Evolutionary conservation across 2,797 vertebrate species (phyloP).

Genomic region (Gallirallus australis): DNA sequence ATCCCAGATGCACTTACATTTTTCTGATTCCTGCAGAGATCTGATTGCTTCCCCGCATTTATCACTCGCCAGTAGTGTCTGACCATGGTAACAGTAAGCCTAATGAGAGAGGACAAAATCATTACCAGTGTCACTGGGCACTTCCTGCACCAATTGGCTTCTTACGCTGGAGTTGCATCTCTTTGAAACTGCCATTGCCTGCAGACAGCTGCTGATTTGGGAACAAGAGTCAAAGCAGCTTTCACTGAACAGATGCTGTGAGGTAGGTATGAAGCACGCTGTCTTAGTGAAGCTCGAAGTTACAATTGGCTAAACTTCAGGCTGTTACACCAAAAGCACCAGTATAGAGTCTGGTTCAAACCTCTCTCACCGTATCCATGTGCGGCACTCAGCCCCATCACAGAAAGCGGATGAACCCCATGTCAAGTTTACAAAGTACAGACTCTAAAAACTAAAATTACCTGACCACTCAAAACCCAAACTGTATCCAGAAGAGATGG

Average conservation of each 20-base stretch:
- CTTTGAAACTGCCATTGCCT: not conserved
- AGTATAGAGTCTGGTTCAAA: not conserved
- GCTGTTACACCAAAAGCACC: not conserved
- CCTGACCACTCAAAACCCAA: not conserved
- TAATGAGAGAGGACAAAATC: slow-evolving; percentile 66
- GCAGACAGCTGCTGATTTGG: not conserved
- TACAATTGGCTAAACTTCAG: no score
- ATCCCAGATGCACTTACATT: slow-evolving; percentile 83
- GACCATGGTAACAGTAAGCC: slow-evolving; percentile 95
- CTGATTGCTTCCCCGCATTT: slow-evolving; percentile 97
- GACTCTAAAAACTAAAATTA: not conserved
- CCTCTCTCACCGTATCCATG: not conserved
- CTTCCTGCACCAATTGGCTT: not conserved
- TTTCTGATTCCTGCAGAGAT: slow-evolving; percentile 95
- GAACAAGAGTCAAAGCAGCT: not conserved
- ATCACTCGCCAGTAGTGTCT: slow-evolving; percentile 91
- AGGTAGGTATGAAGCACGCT: not conserved
- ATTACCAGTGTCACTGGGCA: not conserved
- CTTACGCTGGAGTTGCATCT: not conserved
- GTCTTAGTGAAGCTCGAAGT: not conserved
- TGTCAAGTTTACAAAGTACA: not conserved
- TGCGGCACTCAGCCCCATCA: not conserved
- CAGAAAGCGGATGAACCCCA: not conserved
- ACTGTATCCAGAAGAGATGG: not conserved
- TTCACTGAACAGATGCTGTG: not conserved